These are phyloP conservation scores for Rhinolophus sinicus DNA, from an alignment of 2,113 vertebrate species.

Conservation along the genomic window DNA sequence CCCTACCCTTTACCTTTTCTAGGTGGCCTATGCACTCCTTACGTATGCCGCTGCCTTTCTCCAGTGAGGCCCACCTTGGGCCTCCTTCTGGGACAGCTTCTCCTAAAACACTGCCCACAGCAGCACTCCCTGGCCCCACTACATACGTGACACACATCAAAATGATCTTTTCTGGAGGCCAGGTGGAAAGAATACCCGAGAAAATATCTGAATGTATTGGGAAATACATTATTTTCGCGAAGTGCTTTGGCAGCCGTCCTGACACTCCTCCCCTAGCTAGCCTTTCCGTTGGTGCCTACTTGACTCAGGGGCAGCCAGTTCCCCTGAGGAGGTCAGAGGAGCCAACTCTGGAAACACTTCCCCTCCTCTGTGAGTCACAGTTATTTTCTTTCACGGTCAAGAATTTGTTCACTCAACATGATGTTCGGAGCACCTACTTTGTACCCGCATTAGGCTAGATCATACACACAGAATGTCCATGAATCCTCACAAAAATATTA, in stretches of 20 bases:
- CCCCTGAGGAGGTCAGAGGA: background rate
- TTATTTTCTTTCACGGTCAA: background rate
- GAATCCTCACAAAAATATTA: background rate
- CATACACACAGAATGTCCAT: background rate
- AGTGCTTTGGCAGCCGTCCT: background rate
- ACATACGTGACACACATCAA: background rate
- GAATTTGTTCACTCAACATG: background rate
- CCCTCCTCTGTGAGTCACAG: background rate
- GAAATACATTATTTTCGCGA: background rate
- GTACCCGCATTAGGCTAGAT: background rate
- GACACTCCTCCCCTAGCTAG: accelerated
- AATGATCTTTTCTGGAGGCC: background rate
- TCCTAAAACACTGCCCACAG: background rate
- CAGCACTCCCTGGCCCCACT: accelerated
- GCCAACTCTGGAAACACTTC: accelerated
- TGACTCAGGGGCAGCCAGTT: background rate
- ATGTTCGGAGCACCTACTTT: background rate
- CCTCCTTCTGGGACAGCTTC: background rate
- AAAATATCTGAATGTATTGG: background rate
- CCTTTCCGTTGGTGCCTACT: background rate
- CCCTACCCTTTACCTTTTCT: background rate
- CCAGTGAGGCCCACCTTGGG: background rate
- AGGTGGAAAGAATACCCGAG: background rate
- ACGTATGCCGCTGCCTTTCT: background rate
- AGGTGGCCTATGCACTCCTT: background rate